Base-by-base conservation (phyloP, 2,888 invertebrate species). In the Nomada hirtipes region DNA sequence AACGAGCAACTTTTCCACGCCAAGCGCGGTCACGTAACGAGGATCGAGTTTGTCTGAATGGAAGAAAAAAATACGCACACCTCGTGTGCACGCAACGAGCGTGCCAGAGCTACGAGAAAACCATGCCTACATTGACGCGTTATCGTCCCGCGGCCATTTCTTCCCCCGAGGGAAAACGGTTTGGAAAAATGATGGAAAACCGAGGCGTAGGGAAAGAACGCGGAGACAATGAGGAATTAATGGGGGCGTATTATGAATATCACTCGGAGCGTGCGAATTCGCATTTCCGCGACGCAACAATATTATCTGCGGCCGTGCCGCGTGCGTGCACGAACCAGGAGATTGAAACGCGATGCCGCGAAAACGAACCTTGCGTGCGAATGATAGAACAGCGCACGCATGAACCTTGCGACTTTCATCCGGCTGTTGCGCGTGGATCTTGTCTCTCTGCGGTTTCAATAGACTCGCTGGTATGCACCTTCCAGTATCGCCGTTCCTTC, bases 251-350 rank as follows among this genome's bases (percentile, higher is more conserved):
- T 91, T 91, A 92, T 92, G 91, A 92, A 91, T 92, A 92, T 93
- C 91, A 92, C 90, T 86, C 90, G 89, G 92, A 93, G 90, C 93
- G 93, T 93, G 93, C 91, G 93, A 93, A 93, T 91, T 87, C 87
- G 85, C 90, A 86, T 91, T 92, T 92, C 91, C 91, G 89, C 88
- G 89, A 86, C 63, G 64, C 89, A 86, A 83, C 84, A 77, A 85
- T 84, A 81, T 86, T 88, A 88, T 90, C 88, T 84, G 79, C 75
- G 79, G 86, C 83, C 83, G 82, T 78, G 78, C 73, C 44, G 55
- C 63, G 69, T 76, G 64, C 79, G 78, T 67, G 80, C 85, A 77
- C 79, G 60, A 55, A 69, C 73, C n/a, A 26, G 23, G 55, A 68
- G 74, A 79, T 75, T 64, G 76, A 82, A 86, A 87, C 79, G 76